Evolutionary conservation across 2,797 vertebrate species (phyloP).

Genomic region (Clarias pachynema): DNA sequence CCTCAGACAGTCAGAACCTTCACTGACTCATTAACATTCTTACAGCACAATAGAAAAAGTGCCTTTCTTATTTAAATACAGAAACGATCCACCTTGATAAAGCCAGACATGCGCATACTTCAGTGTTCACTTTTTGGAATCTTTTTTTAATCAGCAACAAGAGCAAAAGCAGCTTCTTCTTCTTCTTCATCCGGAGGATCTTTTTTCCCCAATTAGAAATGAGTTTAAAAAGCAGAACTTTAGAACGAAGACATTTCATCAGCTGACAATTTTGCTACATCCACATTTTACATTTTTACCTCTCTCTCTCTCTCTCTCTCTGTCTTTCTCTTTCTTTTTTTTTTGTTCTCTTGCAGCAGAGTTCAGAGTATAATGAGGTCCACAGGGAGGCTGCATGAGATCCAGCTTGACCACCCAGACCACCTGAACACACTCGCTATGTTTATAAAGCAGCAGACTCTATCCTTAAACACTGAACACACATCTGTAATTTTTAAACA

Average conservation of each 20-base stretch:
- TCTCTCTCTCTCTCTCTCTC: not conserved
- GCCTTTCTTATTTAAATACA: conserved; percentile 26
- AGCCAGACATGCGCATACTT: not conserved
- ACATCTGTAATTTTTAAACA: not conserved
- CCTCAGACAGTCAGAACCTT: not conserved
- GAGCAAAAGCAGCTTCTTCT: not conserved
- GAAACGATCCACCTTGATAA: conserved; percentile 29
- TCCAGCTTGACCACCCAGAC: not conserved
- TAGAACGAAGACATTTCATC: not conserved
- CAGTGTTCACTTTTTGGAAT: not conserved
- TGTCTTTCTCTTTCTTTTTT: not conserved
- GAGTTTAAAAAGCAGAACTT: not conserved
- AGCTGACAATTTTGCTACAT: not conserved
- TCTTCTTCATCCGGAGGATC: not conserved
- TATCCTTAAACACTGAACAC: too few species aligned
- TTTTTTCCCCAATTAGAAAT: not conserved
- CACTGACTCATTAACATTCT: not conserved
- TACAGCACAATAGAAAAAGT: not conserved
- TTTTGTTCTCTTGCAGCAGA: not conserved
- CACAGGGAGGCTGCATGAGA: not conserved
- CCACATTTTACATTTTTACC: not conserved
- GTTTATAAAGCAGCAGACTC: not conserved
- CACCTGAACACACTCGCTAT: not conserved
- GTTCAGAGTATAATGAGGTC: conserved; percentile 22
- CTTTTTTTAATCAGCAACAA: not conserved